phyloP scores from a whole-genome alignment of 1,140 invertebrate species.

The Sarcophaga bullata region DNA sequence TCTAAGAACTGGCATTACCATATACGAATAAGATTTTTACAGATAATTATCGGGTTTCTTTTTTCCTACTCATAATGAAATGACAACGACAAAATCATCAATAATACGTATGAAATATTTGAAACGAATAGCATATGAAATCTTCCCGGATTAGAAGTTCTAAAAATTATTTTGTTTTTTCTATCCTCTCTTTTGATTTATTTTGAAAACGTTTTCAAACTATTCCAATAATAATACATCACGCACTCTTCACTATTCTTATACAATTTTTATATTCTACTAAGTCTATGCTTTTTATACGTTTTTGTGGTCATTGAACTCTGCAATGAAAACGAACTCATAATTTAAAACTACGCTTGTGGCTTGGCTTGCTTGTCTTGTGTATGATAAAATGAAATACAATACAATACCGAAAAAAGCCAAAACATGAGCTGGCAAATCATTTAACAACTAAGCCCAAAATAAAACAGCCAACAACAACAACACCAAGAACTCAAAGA shows the following conservation, averaged over 20 bases:
- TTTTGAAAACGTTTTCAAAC: too few species aligned
- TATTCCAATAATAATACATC: too few species aligned
- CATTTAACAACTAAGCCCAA: constrained; percentile 32
- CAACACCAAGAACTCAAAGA: background rate
- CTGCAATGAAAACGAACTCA: constrained; percentile 47
- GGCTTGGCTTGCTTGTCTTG: background rate
- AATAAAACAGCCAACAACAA: constrained; percentile 33
- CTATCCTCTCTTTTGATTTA: background rate
- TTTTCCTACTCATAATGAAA: background rate
- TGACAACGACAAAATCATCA: background rate
- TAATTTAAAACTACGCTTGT: constrained; percentile 36
- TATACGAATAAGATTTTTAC: background rate
- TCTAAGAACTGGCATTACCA: constrained; percentile 25
- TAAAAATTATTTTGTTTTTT: background rate
- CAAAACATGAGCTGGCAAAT: constrained; percentile 13
- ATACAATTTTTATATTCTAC: background rate
- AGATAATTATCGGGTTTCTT: background rate
- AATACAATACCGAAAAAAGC: constrained; percentile 17
- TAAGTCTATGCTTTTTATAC: background rate
- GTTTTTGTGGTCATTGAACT: constrained; percentile 44
- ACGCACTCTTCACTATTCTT: too few species aligned
- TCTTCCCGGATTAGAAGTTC: background rate
- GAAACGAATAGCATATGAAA: background rate
- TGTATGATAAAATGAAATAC: background rate
- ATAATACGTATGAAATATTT: background rate